phyloP scores from a whole-genome alignment of 92 coral and sea anemone genomes.

The Heteractis magnifica region DNA sequence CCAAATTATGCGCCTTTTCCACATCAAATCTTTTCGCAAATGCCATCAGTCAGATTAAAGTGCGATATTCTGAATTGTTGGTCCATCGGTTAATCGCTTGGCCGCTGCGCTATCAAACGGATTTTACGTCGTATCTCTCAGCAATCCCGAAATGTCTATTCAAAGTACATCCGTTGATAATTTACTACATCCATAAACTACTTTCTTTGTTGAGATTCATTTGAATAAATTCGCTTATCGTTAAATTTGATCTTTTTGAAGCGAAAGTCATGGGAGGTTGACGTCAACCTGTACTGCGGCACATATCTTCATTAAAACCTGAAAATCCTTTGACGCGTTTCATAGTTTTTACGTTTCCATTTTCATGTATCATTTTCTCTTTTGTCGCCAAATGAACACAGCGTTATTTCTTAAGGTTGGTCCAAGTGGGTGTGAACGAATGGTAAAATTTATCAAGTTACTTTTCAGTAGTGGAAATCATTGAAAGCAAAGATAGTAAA shows the following conservation, averaged over 20 bases:
- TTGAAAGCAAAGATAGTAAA: background rate
- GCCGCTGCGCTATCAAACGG: background rate
- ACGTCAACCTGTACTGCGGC: background rate
- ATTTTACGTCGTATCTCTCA: background rate
- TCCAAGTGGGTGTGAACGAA: background rate
- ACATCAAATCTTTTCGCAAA: constrained; percentile 7
- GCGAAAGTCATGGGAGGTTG: background rate
- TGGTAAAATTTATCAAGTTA: background rate
- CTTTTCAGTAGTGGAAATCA: background rate
- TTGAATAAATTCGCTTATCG: constrained; percentile 2
- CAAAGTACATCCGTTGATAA: constrained; percentile 2
- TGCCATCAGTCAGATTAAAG: background rate
- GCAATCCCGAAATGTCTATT: background rate
- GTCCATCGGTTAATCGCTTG: background rate
- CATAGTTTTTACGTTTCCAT: background rate
- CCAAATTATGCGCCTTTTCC: background rate
- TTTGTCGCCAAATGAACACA: too few species aligned
- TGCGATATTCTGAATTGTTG: background rate
- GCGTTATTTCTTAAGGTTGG: too few species aligned
- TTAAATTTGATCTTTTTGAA: background rate
- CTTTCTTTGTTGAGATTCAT: background rate
- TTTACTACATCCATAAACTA: background rate
- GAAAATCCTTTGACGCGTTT: background rate
- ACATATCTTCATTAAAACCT: too few species aligned
- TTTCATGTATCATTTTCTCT: too few species aligned